Base-by-base conservation (phyloP, 2,888 invertebrate genomes). In the Cordilura impudica region DNA sequence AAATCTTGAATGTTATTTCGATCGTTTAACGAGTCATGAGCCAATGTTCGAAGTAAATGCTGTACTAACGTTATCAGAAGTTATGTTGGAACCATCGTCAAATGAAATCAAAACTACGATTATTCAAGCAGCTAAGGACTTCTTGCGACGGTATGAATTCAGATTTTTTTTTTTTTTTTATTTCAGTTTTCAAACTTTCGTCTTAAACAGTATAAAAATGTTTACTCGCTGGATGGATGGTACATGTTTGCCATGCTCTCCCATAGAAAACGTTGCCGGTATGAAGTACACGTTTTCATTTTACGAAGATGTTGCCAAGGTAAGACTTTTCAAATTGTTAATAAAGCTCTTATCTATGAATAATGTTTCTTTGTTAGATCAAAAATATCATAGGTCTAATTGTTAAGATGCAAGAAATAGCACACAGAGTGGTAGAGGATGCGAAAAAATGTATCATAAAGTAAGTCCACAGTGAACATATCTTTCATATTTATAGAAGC, bases 151-250 rank as follows among this genome's bases (percentile, higher is more conserved):
- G 93, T 94, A 83, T 84, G 84, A 5, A 29, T 43, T 10, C 12
- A 21, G 0, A 18, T 18, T 29, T 18, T 1, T 35, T 21, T 10
- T 12, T 23, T 29, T 14, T 19, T 2, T 3, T 16, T 4, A 29
- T 21, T 51, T 51, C 29, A 4, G 8, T 23, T 14, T 4, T 26
- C 16, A 16, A n/a, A 8, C 6, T 8, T 2, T 19, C 7, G 4
- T 10, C n/a, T 1, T 47, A 54, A 83, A 31, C 84, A 94, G 94
- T 77, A 88, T 96, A 5, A 95, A 94, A 83, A 89, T 91, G 0
- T 95, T 97, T 85, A 93, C 94, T 0, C 93, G 97, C 7, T 98
- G 97, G 97, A 95, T 96, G 94, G 91, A 93, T 83, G 93, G 93
- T 10, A 95, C 95, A 0, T 97, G 97, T 84, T 86, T 95, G 0